These are phyloP conservation scores for Phoeniculus purpureus DNA, from an alignment of 2,797 vertebrate genomes.

Conservation along the genomic window DNA sequence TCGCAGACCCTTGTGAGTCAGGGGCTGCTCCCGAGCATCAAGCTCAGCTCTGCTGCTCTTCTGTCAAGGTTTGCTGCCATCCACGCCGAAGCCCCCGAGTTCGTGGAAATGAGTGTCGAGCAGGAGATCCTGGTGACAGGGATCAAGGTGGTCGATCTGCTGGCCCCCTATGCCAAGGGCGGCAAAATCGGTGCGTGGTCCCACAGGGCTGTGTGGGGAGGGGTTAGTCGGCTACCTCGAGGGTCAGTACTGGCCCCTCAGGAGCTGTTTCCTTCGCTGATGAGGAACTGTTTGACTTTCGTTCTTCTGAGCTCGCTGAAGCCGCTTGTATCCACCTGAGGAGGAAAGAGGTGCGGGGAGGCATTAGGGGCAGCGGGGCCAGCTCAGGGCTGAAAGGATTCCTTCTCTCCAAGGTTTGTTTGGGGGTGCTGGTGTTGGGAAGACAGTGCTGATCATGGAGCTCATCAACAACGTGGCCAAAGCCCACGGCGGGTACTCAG, in stretches of 20 bases:
- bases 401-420: conserved; percentile 85
- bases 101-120: conserved; percentile 98
- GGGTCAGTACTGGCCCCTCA: accelerated
- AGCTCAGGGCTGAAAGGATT: accelerated
- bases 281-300: conserved; percentile 78
- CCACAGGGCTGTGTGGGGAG: not conserved
- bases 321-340: conserved; percentile 84
- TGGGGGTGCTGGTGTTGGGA: conserved; percentile 95
- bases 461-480: conserved; percentile 99
- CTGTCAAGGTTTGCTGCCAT: conserved; percentile 87
- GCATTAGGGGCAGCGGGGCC: accelerated
- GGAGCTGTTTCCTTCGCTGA: conserved; percentile 57
- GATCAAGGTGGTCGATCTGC: conserved; percentile 95
- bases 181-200: conserved; percentile 91
- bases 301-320: conserved; percentile 94
- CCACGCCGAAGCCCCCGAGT: conserved; percentile 95
- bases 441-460: conserved; percentile 98
- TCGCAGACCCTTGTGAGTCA: too few species aligned
- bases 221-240: not conserved
- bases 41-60: not conserved
- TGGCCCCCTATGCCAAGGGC: conserved; percentile 96
- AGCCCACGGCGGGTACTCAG: conserved; percentile 96
- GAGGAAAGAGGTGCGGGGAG: conserved; percentile 62
- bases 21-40: not conserved
- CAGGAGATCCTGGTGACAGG: conserved; percentile 98